phyloP scores from a whole-genome alignment of 2,113 vertebrate species.

The Antennarius striatus region DNA sequence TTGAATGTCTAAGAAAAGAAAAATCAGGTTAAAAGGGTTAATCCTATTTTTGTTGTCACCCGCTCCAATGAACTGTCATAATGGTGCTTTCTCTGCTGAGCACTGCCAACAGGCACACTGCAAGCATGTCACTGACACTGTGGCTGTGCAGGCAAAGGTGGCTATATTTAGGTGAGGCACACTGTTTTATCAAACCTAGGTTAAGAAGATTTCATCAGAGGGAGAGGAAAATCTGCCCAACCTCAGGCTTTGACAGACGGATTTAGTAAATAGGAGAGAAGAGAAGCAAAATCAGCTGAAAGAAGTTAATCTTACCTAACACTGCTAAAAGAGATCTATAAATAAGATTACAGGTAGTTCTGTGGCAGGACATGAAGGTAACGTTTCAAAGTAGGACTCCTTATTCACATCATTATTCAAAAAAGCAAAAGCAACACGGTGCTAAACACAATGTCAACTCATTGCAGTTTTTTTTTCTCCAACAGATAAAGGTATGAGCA shows the following conservation, averaged over 20 bases:
- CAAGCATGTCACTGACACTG: constrained; percentile 62
- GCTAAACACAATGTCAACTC: constrained; percentile 25
- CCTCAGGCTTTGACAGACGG: constrained; percentile 50
- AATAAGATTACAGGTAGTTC: constrained; percentile 52
- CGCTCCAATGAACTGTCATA: constrained; percentile 69
- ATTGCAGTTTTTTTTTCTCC: constrained; percentile 14
- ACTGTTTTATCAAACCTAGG: constrained; percentile 60
- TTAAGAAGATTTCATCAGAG: constrained; percentile 67
- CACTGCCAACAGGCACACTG: constrained; percentile 63
- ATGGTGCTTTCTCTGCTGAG: constrained; percentile 52
- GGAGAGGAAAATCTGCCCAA: constrained; percentile 66
- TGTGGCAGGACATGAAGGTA: constrained; percentile 31
- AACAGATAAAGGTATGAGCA: constrained; percentile 18
- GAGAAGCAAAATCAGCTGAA: constrained; percentile 45
- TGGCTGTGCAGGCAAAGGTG: constrained; percentile 53
- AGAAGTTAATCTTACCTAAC: constrained; percentile 48
- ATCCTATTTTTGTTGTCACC: constrained; percentile 73
- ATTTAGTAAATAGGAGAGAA: constrained; percentile 56
- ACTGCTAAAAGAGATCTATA: constrained; percentile 41
- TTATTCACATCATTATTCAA: constrained; percentile 46
- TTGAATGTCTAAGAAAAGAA: constrained; percentile 31
- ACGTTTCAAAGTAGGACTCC: constrained; percentile 8
- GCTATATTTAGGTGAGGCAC: constrained; percentile 67
- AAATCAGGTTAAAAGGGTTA: constrained; percentile 68
- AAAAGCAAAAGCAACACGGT: constrained; percentile 27